These are phyloP conservation scores for Euura lappo DNA, from an alignment of 1,140 invertebrate species.

Conservation along the genomic window DNA sequence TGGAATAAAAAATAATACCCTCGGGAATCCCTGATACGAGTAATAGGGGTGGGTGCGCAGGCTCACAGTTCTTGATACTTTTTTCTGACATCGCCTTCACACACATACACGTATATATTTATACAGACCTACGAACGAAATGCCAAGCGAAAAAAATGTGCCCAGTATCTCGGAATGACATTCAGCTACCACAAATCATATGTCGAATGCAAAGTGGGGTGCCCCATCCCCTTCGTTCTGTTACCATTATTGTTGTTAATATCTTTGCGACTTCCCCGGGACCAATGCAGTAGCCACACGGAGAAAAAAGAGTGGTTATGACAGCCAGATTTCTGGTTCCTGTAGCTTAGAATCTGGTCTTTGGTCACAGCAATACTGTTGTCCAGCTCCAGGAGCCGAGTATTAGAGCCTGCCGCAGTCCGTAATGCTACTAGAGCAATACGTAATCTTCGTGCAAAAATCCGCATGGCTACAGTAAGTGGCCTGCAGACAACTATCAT, in stretches of 20 bases:
- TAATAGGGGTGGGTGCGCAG: not conserved
- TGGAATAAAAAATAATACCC: not conserved
- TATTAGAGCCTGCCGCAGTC: too few relatives aligned
- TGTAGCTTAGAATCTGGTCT: too few relatives aligned
- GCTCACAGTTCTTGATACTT: not conserved
- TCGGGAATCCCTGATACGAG: not conserved
- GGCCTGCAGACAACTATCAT: too few relatives aligned
- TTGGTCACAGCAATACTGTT: too few relatives aligned
- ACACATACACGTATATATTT: too few relatives aligned
- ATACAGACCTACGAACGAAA: not conserved
- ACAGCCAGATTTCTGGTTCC: too few relatives aligned
- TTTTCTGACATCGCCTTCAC: not conserved
- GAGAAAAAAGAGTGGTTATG: too few relatives aligned
- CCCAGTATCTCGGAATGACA: not conserved
- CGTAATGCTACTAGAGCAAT: too few relatives aligned
- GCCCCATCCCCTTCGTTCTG: not conserved
- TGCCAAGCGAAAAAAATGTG: not conserved
- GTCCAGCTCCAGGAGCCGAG: too few relatives aligned
- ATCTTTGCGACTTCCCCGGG: not conserved
- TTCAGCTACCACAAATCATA: constrained; percentile 7
- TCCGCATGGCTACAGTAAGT: too few relatives aligned
- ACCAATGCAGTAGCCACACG: not conserved
- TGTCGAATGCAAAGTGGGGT: not conserved
- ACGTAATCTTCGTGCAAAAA: too few relatives aligned
- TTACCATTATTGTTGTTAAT: not conserved